Conservation (phyloP, 2,797 vertebrate species). For the Pseudochaenichthys georgianus region DNA sequence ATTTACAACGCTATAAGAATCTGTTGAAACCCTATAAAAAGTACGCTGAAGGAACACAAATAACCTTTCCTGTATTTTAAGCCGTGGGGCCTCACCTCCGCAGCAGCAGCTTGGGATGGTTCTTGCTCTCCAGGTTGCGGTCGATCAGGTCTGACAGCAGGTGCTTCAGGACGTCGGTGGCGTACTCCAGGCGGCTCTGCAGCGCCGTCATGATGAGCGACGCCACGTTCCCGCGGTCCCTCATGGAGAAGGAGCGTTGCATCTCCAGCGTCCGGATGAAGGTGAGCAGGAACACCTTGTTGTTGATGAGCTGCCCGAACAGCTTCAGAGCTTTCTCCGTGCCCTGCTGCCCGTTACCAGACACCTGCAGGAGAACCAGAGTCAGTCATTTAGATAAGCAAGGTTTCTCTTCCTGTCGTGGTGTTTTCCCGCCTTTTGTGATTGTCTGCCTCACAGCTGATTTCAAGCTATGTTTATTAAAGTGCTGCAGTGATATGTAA, state of each 20-base stretch:
- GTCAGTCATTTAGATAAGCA: not conserved
- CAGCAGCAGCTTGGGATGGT: conserved; percentile 97
- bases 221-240: conserved; percentile 96
- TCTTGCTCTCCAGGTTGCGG: conserved; percentile 99
- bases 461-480: too few species aligned
- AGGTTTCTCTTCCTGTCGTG: too few species aligned
- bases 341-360: conserved; percentile 94
- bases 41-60: not conserved
- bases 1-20: too few species aligned
- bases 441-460: too few species aligned
- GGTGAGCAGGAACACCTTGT: conserved; percentile 97
- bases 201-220: conserved; percentile 98
- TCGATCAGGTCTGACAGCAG: conserved; percentile 97
- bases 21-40: too few species aligned
- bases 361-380: conserved; percentile 84
- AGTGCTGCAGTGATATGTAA: too few species aligned
- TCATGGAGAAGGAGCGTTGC: conserved; percentile 98
- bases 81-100: conserved; percentile 86
- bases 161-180: conserved; percentile 97
- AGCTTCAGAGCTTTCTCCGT: conserved; percentile 98
- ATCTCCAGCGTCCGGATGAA: conserved; percentile 96
- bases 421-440: too few species aligned
- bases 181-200: conserved; percentile 95
- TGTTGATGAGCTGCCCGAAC: conserved; percentile 98
- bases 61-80: not conserved